Base-by-base conservation (phyloP, 1,140 invertebrate species). In the Parasteatoda tepidariorum region DNA sequence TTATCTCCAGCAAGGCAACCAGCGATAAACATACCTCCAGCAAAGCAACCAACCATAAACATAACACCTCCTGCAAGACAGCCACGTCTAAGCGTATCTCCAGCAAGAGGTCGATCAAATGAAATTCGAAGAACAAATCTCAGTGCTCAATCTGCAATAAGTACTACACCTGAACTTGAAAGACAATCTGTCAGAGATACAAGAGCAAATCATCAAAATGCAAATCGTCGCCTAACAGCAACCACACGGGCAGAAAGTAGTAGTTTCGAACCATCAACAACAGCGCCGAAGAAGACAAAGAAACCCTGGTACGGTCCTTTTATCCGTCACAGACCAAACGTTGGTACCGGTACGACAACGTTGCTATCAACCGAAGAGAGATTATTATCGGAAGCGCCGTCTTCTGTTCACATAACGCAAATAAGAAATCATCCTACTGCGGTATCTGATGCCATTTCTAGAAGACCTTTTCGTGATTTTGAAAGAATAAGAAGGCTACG, bases 231-330 rank as follows among this genome's bases (percentile, higher is more conserved):
- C 13, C 24, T 26, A 4, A 62, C 61, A 48, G 2, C 61, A 66
- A 31, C 3, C 3, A 6, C 48, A 7, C 3, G 9, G 22, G 9
- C 34, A 18, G 48, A 57, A 6, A 78, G 33, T n/a, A 3, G 15
- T 4, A 11, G 26, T 2, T 30, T 38, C 7, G 22, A 13, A 2
- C 30, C 55, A 2, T 3, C 34, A 7, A 22, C n/a, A 11, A 24
- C 6, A 1, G 24, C 22, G 15, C 6, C 22, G 2, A 33, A 0
- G 1, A 9, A 7, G 11, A 31, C 24, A 13, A 78, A 33, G 28
- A 78, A 78, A 18, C 74, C 74, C 2, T 54, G 74, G 38, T 66
- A 78, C 61, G 66, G 26, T 31, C 74, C 74, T 1, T 78, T 78
- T 13, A 66, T 78, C 5, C n/a, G 74, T 6, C 74, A 78, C 18